These are phyloP conservation scores for Sciurus carolinensis DNA, from an alignment of 2,797 vertebrate species.

Conservation along the genomic window DNA sequence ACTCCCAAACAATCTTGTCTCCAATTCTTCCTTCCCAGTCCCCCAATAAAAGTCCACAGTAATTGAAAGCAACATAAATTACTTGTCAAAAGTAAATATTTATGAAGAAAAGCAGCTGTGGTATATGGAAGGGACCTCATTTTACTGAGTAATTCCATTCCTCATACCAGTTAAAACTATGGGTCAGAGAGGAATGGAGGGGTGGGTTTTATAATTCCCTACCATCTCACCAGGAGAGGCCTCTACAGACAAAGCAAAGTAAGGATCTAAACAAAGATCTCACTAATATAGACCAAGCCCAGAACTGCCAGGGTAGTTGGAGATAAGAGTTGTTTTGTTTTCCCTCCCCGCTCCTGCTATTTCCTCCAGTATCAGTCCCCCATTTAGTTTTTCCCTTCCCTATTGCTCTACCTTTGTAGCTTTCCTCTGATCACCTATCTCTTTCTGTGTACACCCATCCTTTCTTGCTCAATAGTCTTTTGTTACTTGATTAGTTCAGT, in stretches of 20 bases:
- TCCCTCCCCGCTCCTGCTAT: conserved; percentile 71
- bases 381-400: conserved; percentile 41
- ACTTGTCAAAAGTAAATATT: conserved; percentile 67
- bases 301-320: conserved; percentile 59
- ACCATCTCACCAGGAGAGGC: neutral
- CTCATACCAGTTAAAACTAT: conserved; percentile 60
- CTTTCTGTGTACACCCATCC: conserved; percentile 59
- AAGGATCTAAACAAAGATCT: conserved; percentile 58
- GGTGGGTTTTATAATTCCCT: conserved; percentile 31
- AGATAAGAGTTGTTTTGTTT: conserved; percentile 71
- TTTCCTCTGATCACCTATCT: conserved; percentile 59
- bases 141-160: conserved; percentile 60
- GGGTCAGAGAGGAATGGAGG: conserved; percentile 5
- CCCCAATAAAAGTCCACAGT: conserved; percentile 1
- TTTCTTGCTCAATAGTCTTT: conserved; percentile 67
- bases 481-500: conserved; percentile 52
- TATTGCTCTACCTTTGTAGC: conserved; percentile 68
- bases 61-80: conserved; percentile 78
- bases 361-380: conserved; percentile 64
- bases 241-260: conserved; percentile 47
- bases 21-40: neutral
- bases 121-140: conserved; percentile 44
- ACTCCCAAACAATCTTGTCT: conserved; percentile 64
- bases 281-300: conserved; percentile 61
- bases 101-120: conserved; percentile 75